Evolutionary conservation across 2,888 invertebrate species (phyloP).

Genomic region (Melieria omissa): DNA sequence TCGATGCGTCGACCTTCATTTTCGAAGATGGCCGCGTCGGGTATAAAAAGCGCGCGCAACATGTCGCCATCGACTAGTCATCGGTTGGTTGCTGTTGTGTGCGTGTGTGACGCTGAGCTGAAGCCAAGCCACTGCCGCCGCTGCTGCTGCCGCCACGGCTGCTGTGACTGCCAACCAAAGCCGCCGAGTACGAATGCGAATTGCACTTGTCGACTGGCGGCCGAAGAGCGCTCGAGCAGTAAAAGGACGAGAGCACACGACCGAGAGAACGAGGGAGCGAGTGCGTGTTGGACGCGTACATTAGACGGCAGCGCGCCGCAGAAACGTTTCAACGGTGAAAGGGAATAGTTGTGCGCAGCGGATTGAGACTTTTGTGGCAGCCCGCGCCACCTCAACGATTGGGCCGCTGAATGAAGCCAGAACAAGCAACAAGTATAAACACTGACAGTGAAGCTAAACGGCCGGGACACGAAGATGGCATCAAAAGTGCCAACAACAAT

Average conservation of each 20-base stretch:
- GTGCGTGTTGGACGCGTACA: background rate
- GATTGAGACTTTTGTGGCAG: background rate
- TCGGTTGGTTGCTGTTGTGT: slow-evolving; percentile 22
- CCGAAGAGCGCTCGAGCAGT: too few species aligned
- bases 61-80: slow-evolving; percentile 31
- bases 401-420: too few species aligned
- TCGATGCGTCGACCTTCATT: background rate
- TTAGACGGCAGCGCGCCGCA: slow-evolving; percentile 2
- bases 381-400: too few species aligned
- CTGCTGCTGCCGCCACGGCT: background rate
- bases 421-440: too few species aligned
- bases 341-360: slow-evolving; percentile 21
- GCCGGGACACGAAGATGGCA: too few species aligned
- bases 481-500: too few species aligned
- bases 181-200: background rate
- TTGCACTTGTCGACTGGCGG: too few species aligned
- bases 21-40: background rate
- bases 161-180: background rate
- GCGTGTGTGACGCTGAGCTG: slow-evolving; percentile 8
- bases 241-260: too few species aligned
- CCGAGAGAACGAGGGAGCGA: background rate
- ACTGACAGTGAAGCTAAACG: too few species aligned
- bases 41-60: slow-evolving; percentile 33
- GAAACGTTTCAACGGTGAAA: slow-evolving; percentile 21
- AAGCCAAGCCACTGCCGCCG: slow-evolving; percentile 4